A percentile compares a stretch with the other conserved stretches of the same genome.
These are phyloP conservation scores for Mergus octosetaceus DNA, from an alignment of 2,797 vertebrate species.

Conservation along the genomic window DNA sequence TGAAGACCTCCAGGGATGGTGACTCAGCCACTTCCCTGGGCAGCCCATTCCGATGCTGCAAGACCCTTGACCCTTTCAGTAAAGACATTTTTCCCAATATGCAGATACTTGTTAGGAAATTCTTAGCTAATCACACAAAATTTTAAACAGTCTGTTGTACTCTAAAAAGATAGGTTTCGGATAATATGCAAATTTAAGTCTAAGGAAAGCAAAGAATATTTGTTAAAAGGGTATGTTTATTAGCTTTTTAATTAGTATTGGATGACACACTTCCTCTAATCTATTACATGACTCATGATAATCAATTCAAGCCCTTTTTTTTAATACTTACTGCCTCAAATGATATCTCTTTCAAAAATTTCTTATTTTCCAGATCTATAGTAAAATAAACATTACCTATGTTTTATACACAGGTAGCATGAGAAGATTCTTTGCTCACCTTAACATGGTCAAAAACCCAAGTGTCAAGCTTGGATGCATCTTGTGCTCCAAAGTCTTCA, in stretches of 20 bases:
- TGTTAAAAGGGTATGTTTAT: not conserved
- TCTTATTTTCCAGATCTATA: not conserved
- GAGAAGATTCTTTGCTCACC: slow-evolving; percentile 72
- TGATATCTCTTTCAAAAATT: not conserved
- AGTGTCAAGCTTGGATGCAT: slow-evolving; percentile 89
- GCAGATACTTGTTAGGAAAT: not conserved
- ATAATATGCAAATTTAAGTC: not conserved
- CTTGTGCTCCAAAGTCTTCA: slow-evolving; percentile 93
- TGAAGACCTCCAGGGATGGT: no score
- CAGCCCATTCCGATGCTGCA: no score
- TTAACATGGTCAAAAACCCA: slow-evolving; percentile 97
- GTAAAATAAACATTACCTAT: not conserved
- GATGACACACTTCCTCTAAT: not conserved
- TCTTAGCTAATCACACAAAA: not conserved
- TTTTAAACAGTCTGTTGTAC: not conserved
- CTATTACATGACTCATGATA: not conserved
- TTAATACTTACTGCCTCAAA: not conserved
- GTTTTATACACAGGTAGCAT: not conserved
- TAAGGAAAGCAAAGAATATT: not conserved
- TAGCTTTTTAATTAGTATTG: not conserved
- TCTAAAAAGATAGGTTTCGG: not conserved
- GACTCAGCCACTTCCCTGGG: no score
- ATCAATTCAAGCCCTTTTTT: not conserved
- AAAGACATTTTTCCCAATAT: not conserved
- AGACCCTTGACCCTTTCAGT: no score